phyloP scores from a whole-genome alignment of 2,888 invertebrate genomes.

The Macrosiphum euphorbiae region DNA sequence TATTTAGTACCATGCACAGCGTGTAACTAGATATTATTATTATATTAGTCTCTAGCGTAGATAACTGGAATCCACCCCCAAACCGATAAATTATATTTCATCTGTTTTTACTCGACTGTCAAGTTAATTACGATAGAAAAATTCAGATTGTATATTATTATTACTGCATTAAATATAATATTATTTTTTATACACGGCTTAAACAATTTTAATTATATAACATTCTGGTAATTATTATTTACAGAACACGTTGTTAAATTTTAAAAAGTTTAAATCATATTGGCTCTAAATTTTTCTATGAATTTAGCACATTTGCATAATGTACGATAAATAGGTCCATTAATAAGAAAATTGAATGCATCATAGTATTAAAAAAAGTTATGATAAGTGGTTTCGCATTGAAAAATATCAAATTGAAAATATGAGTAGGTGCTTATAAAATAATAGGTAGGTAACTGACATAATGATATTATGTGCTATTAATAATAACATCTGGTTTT shows the following conservation, averaged over 20 bases:
- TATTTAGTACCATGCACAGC: background rate
- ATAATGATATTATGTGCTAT: background rate
- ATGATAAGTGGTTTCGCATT: background rate
- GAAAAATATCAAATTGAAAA: background rate
- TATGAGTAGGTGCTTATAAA: background rate
- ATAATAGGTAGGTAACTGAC: background rate
- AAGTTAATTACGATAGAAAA: background rate
- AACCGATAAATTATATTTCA: background rate
- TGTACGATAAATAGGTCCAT: background rate
- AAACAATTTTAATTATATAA: background rate
- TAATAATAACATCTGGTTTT: background rate
- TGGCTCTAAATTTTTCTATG: background rate
- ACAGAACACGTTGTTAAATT: background rate
- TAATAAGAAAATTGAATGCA: background rate
- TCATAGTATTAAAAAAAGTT: background rate
- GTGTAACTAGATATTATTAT: background rate
- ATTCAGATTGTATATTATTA: background rate
- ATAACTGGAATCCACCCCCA: constrained; percentile 40
- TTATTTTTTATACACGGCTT: background rate
- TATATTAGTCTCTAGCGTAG: background rate
- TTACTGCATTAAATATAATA: background rate
- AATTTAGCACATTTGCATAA: background rate
- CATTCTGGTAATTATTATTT: background rate
- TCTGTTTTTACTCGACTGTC: background rate
- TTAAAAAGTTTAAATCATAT: background rate